These are phyloP conservation scores for Panagrolaimus sp. DNA, from an alignment of 1,140 invertebrate species.

Conservation along the genomic window DNA sequence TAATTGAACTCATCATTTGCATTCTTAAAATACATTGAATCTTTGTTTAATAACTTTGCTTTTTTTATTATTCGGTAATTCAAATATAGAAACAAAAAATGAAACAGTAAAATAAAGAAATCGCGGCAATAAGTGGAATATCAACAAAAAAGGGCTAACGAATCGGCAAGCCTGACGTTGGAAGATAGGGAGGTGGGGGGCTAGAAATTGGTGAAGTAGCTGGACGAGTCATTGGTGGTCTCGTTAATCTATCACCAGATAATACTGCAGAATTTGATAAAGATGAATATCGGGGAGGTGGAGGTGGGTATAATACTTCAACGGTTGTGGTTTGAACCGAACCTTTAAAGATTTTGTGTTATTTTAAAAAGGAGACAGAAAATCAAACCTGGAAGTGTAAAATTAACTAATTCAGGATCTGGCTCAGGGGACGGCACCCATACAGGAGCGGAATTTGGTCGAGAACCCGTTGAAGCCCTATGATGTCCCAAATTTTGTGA, in stretches of 20 bases:
- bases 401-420: neutral
- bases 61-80: slow-evolving; percentile 5
- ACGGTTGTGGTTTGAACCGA: slow-evolving; percentile 13
- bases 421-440: neutral
- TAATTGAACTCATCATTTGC: neutral
- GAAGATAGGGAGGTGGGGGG: slow-evolving; percentile 7
- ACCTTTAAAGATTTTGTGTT: neutral
- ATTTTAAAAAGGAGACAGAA: neutral
- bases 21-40: neutral
- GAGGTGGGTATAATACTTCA: slow-evolving; percentile 6
- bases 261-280: neutral
- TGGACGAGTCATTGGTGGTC: neutral
- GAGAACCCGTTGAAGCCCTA: neutral
- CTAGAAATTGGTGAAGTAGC: slow-evolving; percentile 5
- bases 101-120: neutral
- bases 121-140: neutral
- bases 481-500: slow-evolving; percentile 2
- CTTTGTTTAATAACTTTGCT: slow-evolving; percentile 7
- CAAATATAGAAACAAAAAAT: neutral
- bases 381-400: neutral
- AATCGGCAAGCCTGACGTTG: slow-evolving; percentile 9
- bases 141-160: neutral
- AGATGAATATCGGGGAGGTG: slow-evolving; percentile 15
- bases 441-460: neutral
- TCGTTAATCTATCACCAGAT: neutral